Base-by-base conservation (phyloP, 2,113 vertebrate species). In the Petrocephalus microphthalmus region DNA sequence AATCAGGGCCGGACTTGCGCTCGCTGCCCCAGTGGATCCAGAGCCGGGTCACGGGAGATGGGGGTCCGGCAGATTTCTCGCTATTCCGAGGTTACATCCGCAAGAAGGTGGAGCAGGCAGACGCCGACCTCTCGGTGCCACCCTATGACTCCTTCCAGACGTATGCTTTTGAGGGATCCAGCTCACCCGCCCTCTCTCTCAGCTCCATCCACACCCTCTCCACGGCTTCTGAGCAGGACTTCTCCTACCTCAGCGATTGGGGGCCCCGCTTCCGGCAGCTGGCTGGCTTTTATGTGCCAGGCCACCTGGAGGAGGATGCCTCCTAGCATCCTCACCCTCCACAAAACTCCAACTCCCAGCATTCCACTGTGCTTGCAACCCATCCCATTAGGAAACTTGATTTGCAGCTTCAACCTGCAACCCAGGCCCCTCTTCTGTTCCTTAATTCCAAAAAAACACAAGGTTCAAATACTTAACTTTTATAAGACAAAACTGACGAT, bases 131-230 rank as follows among this genome's bases (percentile, higher is more conserved):
- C 78, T 97, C 98, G 0, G 98, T 99, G 91, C 98, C 98, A 0
- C 98, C 98, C 47, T 99, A 99, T 17, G 98, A 99, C 95, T 99
- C 98, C 0, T 99, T 99, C 96, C 98, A 99, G 96, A 99, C 98
- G 88, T 99, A 99, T 4, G 98, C 98, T 92, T 98, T 99, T 0
- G 98, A 99, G 94, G 98, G 98, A 92, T 95, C 91, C 51, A 96
- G 94, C 93, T 99, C 98, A 2, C 97, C 97, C 0, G 96, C 97
- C 3, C 96, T 97, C 74, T 99, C 98, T 0, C 96, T 99, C 91
- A 99, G 98, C 95, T 99, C 98, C 91, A 97, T 99, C 95, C 96
- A 97, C 95, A 98, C 97, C 54, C 94, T 96, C 91, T 99, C 98
- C 87, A 97, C 96, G 33, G 88, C 95, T 89, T 99, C 98, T 0